Percentiles rank a stretch among this genome's conserved stretches.
Conservation (phyloP, 2,797 vertebrate species). For the Falco cherrug region DNA sequence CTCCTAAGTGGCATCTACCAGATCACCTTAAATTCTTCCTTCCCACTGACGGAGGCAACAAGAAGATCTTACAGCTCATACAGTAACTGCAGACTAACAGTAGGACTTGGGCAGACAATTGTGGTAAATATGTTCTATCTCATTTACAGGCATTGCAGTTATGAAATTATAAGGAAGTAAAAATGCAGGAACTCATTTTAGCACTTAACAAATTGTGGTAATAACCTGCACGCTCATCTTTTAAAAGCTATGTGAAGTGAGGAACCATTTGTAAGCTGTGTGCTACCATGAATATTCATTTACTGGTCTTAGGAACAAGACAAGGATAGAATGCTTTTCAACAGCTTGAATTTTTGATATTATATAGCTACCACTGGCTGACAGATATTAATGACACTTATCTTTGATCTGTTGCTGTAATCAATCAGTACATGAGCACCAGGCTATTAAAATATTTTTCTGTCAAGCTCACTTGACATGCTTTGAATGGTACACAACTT, state of each 20-base stretch:
- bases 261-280: neutral
- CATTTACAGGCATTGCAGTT: neutral
- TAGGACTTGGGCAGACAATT: neutral
- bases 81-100: neutral
- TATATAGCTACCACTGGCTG: constrained; percentile 18
- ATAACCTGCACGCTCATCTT: constrained; percentile 1
- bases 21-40: neutral
- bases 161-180: constrained; percentile 21
- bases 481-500: neutral
- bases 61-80: neutral
- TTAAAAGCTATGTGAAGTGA: neutral
- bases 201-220: neutral
- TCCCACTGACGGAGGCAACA: neutral
- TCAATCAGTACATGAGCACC: constrained; percentile 53
- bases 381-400: constrained; percentile 63
- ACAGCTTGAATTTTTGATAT: neutral
- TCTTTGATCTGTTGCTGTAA: constrained; percentile 61
- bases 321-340: constrained; percentile 18
- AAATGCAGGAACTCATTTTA: neutral
- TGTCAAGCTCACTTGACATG: constrained; percentile 45
- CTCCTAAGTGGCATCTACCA: neutral
- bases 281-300: constrained; percentile 9
- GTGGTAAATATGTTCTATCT: neutral
- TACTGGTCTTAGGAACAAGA: neutral
- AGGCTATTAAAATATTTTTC: constrained; percentile 61